Conservation (phyloP, 2,888 invertebrate genomes). For the Tyria jacobaeae region DNA sequence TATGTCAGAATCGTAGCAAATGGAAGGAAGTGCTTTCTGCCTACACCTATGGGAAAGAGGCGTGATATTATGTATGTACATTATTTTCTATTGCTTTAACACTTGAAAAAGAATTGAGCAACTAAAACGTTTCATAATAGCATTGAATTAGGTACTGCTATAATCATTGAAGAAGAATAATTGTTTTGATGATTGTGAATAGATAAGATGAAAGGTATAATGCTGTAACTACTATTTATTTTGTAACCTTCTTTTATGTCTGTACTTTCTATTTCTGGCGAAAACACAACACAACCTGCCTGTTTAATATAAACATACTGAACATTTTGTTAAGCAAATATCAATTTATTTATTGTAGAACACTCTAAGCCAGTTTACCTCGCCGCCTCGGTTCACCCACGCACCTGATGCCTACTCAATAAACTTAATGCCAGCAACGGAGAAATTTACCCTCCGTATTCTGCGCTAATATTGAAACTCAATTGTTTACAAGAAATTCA, state of each 20-base stretch:
- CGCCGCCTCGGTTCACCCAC: neutral
- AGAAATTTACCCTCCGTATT: constrained; percentile 3
- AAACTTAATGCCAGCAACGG: constrained; percentile 8
- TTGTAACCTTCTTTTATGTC: neutral
- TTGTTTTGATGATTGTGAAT: too few relatives aligned
- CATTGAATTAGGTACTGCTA: too few relatives aligned
- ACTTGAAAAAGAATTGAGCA: too few relatives aligned
- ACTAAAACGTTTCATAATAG: too few relatives aligned
- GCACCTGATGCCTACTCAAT: constrained; percentile 3
- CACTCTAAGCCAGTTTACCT: neutral
- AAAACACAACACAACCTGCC: neutral
- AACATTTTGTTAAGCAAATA: constrained; percentile 4
- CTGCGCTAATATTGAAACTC: constrained; percentile 9
- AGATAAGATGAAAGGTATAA: too few relatives aligned
- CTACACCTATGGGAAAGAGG: too few relatives aligned
- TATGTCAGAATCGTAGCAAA: too few relatives aligned
- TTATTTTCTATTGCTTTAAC: too few relatives aligned
- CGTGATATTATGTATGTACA: too few relatives aligned
- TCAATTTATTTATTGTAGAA: constrained; percentile 1
- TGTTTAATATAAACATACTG: neutral
- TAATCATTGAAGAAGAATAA: too few relatives aligned
- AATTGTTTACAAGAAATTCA: constrained; percentile 19
- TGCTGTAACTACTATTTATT: too few relatives aligned
- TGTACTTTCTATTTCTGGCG: neutral
- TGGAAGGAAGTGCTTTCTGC: too few relatives aligned